phyloP scores from a whole-genome alignment of 2,113 vertebrate genomes.

The Asarcornis scutulata region DNA sequence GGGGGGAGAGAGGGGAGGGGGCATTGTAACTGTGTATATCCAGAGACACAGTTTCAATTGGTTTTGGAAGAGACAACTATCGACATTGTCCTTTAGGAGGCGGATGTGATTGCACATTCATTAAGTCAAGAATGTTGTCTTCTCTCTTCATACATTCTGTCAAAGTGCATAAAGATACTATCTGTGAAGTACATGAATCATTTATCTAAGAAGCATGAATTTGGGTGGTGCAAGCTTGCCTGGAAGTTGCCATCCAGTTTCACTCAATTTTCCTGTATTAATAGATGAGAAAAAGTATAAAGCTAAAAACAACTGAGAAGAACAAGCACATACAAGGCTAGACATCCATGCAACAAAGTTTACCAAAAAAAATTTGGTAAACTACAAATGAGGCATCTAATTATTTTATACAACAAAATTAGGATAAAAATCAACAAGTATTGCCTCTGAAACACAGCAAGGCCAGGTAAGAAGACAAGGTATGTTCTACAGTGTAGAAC shows the following conservation, averaged over 20 bases:
- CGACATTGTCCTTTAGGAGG: too few species aligned
- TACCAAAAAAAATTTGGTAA: not conserved
- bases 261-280: not conserved
- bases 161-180: too few species aligned
- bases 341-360: not conserved
- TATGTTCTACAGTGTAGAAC: not conserved
- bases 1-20: too few species aligned
- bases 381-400: not conserved
- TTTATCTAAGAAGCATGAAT: not conserved
- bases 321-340: not conserved
- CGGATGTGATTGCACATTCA: too few species aligned
- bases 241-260: not conserved
- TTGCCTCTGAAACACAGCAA: not conserved
- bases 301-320: not conserved
- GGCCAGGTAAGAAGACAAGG: too few species aligned
- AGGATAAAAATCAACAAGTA: not conserved
- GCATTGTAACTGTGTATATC: too few species aligned
- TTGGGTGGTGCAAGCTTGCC: not conserved
- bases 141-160: too few species aligned
- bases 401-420: not conserved
- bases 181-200: too few species aligned
- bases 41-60: too few species aligned
- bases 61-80: too few species aligned
- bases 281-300: not conserved
- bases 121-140: too few species aligned